Evolutionary conservation across 2,888 invertebrate species (phyloP).

Genomic region (Drosophila atroscutellata): DNA sequence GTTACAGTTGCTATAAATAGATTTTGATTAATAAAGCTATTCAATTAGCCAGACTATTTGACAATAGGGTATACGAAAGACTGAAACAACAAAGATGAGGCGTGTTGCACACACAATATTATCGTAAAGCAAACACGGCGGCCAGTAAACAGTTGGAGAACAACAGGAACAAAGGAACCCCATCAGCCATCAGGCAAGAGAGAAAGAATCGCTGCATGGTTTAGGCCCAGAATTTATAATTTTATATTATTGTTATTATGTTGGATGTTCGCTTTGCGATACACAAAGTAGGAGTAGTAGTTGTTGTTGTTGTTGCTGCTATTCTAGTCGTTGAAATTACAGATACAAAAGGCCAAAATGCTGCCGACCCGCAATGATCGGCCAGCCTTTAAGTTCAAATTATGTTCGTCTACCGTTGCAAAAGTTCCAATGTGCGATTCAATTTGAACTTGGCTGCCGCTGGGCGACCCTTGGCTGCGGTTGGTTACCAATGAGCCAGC

Average conservation of each 20-base stretch:
- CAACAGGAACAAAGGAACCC: slow-evolving; percentile 44
- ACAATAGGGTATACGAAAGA: slow-evolving; percentile 7
- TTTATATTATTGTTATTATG: slow-evolving; percentile 74
- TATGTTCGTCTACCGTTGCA: slow-evolving; percentile 68
- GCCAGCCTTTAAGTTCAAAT: slow-evolving; percentile 68
- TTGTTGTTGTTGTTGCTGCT: background rate
- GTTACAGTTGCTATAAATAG: background rate
- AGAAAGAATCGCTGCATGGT: slow-evolving; percentile 4
- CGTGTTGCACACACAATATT: slow-evolving; percentile 55
- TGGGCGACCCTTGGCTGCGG: slow-evolving; percentile 71
- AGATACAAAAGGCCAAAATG: slow-evolving; percentile 53
- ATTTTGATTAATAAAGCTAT: background rate
- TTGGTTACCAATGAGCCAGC: slow-evolving; percentile 54
- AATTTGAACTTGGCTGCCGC: slow-evolving; percentile 76
- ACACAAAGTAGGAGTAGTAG: slow-evolving; percentile 7
- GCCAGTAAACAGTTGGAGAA: slow-evolving; percentile 43
- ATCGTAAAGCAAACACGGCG: slow-evolving; percentile 70
- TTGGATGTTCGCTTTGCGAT: slow-evolving; percentile 49
- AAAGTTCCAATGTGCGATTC: slow-evolving; percentile 59
- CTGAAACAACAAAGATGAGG: slow-evolving; percentile 25
- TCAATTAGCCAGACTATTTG: background rate
- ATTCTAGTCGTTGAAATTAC: slow-evolving; percentile 49
- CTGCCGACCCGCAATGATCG: slow-evolving; percentile 27
- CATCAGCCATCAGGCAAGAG: slow-evolving; percentile 2
- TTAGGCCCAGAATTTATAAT: slow-evolving; percentile 64